Conservation (phyloP, 2,113 vertebrate species). For the Talpa occidentalis region DNA sequence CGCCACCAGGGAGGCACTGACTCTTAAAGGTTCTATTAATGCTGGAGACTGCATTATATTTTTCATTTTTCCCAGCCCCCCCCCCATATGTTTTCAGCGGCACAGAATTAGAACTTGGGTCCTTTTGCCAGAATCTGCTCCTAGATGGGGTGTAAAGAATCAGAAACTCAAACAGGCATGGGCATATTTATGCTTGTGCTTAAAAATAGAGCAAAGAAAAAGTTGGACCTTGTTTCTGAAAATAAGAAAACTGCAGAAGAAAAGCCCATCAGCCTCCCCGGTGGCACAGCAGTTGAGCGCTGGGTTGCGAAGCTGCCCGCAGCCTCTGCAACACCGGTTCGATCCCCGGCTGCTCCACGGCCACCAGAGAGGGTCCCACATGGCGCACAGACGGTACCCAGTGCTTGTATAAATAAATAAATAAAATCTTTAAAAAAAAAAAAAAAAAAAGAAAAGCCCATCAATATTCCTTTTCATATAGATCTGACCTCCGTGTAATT, state of each 20-base stretch:
- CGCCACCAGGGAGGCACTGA: no score
- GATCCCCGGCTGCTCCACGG: no score
- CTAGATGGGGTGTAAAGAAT: not conserved
- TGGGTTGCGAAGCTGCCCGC: no score
- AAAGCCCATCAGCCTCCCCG: not conserved
- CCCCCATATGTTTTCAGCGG: not conserved
- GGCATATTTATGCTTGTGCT: not conserved
- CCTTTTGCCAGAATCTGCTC: not conserved
- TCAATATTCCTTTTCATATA: not conserved
- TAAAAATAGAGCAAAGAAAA: constrained; percentile 25
- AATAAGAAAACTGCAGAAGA: not conserved
- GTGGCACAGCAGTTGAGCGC: no score
- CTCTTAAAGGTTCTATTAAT: not conserved
- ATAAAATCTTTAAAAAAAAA: no score
- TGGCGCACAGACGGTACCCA: no score
- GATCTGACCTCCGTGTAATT: not conserved
- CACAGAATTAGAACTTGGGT: constrained; percentile 34
- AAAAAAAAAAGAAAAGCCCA: not conserved
- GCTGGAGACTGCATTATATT: not conserved
- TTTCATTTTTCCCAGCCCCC: not conserved
- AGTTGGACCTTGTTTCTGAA: not conserved
- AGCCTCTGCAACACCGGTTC: no score
- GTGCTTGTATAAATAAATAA: no score
- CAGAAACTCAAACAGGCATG: not conserved
- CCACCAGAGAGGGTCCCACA: no score